These are phyloP conservation scores for Meloe dianella DNA, from an alignment of 2,888 invertebrate species.

Conservation along the genomic window DNA sequence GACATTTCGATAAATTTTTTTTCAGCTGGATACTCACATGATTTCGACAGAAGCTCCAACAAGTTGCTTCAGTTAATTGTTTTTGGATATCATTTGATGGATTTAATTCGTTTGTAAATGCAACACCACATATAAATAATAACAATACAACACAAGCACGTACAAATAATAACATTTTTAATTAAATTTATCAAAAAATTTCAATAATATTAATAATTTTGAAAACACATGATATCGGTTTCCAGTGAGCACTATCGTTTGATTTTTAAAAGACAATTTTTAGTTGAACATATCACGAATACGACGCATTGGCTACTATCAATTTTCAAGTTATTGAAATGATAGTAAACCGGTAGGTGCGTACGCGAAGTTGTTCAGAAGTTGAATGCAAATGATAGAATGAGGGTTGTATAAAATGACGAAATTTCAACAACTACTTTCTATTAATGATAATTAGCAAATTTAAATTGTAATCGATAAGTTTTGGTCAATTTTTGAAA, in stretches of 20 bases:
- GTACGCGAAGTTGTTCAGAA: background rate
- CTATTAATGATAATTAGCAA: too few relatives aligned
- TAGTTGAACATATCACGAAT: background rate
- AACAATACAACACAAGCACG: background rate
- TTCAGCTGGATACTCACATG: background rate
- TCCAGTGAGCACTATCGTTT: background rate
- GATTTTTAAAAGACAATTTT: background rate
- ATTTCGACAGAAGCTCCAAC: background rate
- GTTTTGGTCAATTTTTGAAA: too few relatives aligned
- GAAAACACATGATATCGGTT: background rate
- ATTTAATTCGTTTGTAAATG: background rate
- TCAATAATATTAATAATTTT: background rate
- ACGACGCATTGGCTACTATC: background rate
- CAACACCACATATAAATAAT: background rate
- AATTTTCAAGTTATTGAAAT: background rate
- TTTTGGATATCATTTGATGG: background rate
- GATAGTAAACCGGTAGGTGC: background rate
- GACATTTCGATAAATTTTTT: too few relatives aligned
- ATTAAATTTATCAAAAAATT: background rate
- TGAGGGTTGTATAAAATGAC: background rate
- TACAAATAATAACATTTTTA: background rate
- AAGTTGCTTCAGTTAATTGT: background rate
- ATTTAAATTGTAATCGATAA: too few relatives aligned
- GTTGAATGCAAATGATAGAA: background rate
- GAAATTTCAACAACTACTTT: too few relatives aligned